Evolutionary conservation across 2,113 vertebrate species (phyloP).

Genomic region (Sebastes schlegelii): DNA sequence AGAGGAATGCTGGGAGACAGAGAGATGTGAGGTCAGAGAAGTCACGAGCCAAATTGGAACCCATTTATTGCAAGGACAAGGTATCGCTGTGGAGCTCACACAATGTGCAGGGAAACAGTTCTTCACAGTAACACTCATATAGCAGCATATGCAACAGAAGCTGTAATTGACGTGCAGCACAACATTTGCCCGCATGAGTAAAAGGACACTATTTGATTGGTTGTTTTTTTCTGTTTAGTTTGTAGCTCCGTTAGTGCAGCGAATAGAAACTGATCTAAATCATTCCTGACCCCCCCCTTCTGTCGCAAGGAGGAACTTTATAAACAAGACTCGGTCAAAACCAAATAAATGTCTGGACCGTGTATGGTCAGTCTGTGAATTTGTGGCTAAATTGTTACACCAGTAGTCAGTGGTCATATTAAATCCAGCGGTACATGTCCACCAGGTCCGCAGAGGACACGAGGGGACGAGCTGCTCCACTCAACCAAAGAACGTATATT

Average conservation of each 20-base stretch:
- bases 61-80: not conserved
- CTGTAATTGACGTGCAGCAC: not conserved
- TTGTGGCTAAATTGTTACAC: no score
- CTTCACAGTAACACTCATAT: not conserved
- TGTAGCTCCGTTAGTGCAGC: not conserved
- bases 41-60: not conserved
- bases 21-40: slow-evolving; percentile 23
- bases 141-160: slow-evolving; percentile 5
- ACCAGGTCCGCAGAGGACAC: no score
- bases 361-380: no score
- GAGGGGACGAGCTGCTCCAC: no score
- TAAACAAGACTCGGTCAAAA: not conserved
- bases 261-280: not conserved
- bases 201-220: not conserved
- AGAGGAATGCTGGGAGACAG: slow-evolving; percentile 2
- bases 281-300: not conserved
- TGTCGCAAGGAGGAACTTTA: not conserved
- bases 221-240: not conserved
- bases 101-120: slow-evolving; percentile 9
- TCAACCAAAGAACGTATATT: no score
- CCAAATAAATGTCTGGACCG: no score
- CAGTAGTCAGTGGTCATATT: no score
- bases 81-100: slow-evolving; percentile 5
- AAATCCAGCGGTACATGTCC: no score
- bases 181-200: not conserved